Conservation (phyloP, 2,888 invertebrate species). For the Troilus luridus region DNA sequence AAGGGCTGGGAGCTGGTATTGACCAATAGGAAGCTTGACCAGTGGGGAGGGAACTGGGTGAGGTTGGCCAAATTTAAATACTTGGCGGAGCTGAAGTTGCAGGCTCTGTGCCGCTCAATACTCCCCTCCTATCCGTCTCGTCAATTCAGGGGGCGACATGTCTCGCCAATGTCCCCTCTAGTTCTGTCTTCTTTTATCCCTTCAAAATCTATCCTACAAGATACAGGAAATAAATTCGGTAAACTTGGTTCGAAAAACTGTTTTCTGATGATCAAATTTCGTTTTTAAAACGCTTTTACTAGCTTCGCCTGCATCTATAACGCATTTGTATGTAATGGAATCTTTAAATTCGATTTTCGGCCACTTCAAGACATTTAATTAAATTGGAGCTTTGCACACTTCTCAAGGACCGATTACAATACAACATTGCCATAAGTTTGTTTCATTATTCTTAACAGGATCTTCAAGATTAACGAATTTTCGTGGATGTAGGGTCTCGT, state of each 20-base stretch:
- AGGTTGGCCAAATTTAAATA: constrained; percentile 48
- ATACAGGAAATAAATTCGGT: not conserved
- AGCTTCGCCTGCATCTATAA: too few species aligned
- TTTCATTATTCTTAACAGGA: too few species aligned
- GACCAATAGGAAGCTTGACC: constrained; percentile 40
- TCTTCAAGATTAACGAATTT: too few species aligned
- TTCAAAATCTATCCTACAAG: not conserved
- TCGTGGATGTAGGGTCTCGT: too few species aligned
- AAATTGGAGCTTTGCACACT: too few species aligned
- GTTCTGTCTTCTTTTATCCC: not conserved
- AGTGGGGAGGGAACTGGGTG: not conserved
- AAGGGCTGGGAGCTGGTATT: not conserved
- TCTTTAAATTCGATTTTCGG: too few species aligned
- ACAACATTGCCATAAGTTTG: too few species aligned
- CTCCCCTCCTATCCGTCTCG: constrained; percentile 35
- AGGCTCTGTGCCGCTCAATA: constrained; percentile 37
- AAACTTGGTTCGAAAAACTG: not conserved
- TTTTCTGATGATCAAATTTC: too few species aligned
- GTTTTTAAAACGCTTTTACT: too few species aligned
- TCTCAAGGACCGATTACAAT: too few species aligned
- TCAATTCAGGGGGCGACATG: constrained; percentile 32
- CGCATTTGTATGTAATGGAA: too few species aligned
- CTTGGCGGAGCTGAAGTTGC: constrained; percentile 47
- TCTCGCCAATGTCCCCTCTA: not conserved
- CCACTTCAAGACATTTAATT: too few species aligned